Percentiles rank a stretch among this genome's conserved stretches.
phyloP scores from a whole-genome alignment of 2,797 vertebrate genomes.

The Enteromius thamalakanensis region DNA sequence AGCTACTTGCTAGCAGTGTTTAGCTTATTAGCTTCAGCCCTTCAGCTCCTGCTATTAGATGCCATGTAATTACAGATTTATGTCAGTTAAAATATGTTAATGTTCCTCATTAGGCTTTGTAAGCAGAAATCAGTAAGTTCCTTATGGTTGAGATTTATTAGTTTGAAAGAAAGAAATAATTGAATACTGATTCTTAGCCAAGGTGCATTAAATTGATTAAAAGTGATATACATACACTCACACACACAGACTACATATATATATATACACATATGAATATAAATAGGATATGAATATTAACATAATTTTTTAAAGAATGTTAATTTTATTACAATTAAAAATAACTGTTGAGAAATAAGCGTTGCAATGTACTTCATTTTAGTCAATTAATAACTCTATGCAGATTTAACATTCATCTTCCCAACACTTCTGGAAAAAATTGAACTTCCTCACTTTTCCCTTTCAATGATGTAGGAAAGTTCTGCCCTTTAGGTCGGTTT shows the following conservation, averaged over 20 bases:
- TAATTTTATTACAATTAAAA: not conserved
- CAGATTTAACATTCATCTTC: not conserved
- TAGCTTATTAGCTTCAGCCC: not conserved
- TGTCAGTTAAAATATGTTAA: not conserved
- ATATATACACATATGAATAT: no score
- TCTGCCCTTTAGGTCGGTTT: conserved; percentile 7
- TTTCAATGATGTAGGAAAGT: not conserved
- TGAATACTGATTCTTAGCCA: not conserved
- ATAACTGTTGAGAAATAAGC: not conserved
- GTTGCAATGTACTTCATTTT: not conserved
- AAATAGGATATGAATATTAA: not conserved
- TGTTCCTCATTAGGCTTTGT: not conserved
- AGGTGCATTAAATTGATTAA: not conserved
- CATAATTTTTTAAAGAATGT: not conserved
- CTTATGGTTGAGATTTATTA: not conserved
- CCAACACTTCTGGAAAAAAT: not conserved
- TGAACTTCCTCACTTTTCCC: not conserved
- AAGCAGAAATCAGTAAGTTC: not conserved
- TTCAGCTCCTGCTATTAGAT: not conserved
- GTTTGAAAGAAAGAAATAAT: not conserved
- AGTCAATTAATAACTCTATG: not conserved
- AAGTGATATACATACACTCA: not conserved
- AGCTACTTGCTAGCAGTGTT: not conserved
- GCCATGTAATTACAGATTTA: no score
- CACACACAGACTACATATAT: no score